Evolutionary conservation across 2,113 vertebrate species (phyloP).

Genomic region (Corynorhinus townsendii): DNA sequence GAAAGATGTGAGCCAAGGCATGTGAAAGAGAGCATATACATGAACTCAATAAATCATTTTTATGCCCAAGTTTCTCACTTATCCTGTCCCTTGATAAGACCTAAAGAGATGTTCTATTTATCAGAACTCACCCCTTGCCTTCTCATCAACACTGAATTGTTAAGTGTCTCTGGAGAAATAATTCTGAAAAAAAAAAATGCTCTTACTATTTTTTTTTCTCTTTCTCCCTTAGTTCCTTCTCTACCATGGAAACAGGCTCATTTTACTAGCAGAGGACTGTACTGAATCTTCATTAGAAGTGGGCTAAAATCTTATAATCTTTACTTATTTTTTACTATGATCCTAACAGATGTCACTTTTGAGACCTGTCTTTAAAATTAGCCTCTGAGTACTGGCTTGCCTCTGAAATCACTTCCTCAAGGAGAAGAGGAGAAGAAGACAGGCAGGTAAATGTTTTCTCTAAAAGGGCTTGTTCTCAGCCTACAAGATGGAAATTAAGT

Average conservation of each 20-base stretch:
- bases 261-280: neutral
- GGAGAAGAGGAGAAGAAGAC: neutral
- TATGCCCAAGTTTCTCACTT: neutral
- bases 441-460: neutral
- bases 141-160: neutral
- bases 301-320: neutral
- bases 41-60: neutral
- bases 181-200: neutral
- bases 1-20: neutral
- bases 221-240: neutral
- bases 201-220: neutral
- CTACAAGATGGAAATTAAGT: neutral
- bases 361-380: slow-evolving; percentile 4
- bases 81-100: neutral
- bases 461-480: slow-evolving; percentile 20
- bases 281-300: neutral
- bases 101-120: neutral
- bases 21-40: neutral
- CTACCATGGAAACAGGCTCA: slow-evolving; percentile 1
- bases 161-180: neutral
- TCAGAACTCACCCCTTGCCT: neutral
- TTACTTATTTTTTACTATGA: neutral
- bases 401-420: neutral
- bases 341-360: neutral
- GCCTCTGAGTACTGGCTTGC: neutral